These are phyloP conservation scores for Dendropsophus ebraccatus DNA, from an alignment of 2,113 vertebrate species.

Conservation along the genomic window DNA sequence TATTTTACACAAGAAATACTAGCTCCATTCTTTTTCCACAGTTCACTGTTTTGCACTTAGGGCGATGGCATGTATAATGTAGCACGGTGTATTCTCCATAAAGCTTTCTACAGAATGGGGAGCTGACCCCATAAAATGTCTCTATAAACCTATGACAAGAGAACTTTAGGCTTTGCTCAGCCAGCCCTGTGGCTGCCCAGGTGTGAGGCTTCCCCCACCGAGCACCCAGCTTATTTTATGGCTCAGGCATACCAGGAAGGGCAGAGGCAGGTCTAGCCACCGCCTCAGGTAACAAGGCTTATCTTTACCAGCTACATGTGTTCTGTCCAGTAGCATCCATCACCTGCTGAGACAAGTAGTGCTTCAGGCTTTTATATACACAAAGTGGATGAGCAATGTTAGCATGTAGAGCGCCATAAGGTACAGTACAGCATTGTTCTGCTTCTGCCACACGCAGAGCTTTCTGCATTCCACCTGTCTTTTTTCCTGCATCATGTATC, in stretches of 20 bases:
- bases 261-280: slow-evolving; percentile 40
- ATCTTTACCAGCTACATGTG: slow-evolving; percentile 48
- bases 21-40: not conserved
- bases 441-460: not conserved
- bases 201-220: slow-evolving; percentile 48
- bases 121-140: slow-evolving; percentile 44
- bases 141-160: slow-evolving; percentile 35
- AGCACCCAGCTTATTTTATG: slow-evolving; percentile 44
- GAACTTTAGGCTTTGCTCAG: not conserved
- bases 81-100: not conserved
- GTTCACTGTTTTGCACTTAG: not conserved
- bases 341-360: slow-evolving; percentile 44
- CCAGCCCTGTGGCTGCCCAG: slow-evolving; percentile 56
- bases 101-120: not conserved
- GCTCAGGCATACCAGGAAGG: slow-evolving; percentile 54
- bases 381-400: not conserved
- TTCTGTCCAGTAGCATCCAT: slow-evolving; percentile 41
- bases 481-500: not conserved
- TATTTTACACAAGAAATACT: not conserved
- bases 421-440: slow-evolving; percentile 5
- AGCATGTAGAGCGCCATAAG: not conserved
- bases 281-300: slow-evolving; percentile 45
- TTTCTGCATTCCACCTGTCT: not conserved
- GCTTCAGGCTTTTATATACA: slow-evolving; percentile 13
- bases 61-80: not conserved